These are phyloP conservation scores for Aegithalos caudatus DNA, from an alignment of 2,113 vertebrate genomes.

Conservation along the genomic window DNA sequence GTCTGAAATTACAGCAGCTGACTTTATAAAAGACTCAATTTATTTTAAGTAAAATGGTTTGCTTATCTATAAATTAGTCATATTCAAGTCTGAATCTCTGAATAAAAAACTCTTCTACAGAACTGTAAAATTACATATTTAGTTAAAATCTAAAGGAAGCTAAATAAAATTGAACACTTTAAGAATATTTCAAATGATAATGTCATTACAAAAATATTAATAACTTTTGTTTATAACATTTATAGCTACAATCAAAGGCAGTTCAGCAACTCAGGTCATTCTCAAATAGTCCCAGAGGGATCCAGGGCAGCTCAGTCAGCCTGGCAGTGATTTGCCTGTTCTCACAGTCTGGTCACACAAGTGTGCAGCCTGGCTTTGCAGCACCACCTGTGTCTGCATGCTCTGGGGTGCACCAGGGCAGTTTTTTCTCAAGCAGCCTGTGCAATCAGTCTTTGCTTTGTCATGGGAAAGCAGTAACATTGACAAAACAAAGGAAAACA, in stretches of 20 bases:
- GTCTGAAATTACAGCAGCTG: background rate
- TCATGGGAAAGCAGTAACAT: background rate
- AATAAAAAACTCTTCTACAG: background rate
- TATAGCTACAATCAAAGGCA: background rate
- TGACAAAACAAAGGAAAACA: background rate
- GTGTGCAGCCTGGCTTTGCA: rapidly evolving
- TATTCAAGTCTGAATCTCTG: background rate
- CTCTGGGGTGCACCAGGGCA: background rate
- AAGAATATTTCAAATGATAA: background rate
- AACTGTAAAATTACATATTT: background rate
- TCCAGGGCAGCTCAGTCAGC: background rate
- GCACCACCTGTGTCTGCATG: rapidly evolving
- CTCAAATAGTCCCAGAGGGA: background rate
- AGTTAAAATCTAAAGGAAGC: background rate
- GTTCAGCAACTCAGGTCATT: background rate
- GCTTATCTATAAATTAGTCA: background rate
- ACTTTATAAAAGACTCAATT: background rate
- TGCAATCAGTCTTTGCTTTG: background rate
- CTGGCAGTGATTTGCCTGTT: background rate
- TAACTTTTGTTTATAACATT: conserved; percentile 23
- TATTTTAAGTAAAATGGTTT: background rate
- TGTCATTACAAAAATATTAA: background rate
- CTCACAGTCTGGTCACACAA: rapidly evolving
- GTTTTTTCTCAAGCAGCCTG: background rate
- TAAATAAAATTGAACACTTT: background rate